These are phyloP conservation scores for Peromyscus polionotus DNA, from an alignment of 2,113 vertebrate genomes.

Conservation along the genomic window DNA sequence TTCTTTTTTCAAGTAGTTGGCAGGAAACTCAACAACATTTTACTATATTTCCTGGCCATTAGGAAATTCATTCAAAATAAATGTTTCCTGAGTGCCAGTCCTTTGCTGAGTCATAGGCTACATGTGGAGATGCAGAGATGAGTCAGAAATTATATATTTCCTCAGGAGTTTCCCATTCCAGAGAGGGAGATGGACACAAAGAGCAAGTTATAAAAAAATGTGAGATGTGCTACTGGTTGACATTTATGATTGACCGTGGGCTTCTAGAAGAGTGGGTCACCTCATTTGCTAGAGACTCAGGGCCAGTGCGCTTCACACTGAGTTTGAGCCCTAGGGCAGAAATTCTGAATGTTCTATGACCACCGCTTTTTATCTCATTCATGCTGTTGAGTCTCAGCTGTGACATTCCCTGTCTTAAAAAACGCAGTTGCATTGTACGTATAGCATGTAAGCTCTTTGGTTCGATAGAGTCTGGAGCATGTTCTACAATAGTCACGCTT, in stretches of 20 bases:
- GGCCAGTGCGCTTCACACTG: not conserved
- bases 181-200: slow-evolving; percentile 4
- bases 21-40: not conserved
- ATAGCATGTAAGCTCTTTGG: not conserved
- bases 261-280: not conserved
- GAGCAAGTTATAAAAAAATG: slow-evolving; percentile 36
- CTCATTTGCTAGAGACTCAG: not conserved
- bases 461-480: not conserved
- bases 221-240: not conserved
- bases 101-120: slow-evolving; percentile 72
- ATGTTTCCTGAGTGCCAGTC: slow-evolving; percentile 2
- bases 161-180: slow-evolving; percentile 48
- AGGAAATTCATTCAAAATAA: slow-evolving; percentile 49
- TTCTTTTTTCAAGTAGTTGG: not conserved
- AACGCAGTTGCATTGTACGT: not conserved
- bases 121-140: slow-evolving; percentile 28
- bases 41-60: not conserved
- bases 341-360: not conserved
- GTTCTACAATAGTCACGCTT: no score
- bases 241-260: not conserved
- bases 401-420: not conserved
- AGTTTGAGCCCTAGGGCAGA: not conserved
- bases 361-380: not conserved
- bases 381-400: slow-evolving; percentile 16
- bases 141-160: slow-evolving; percentile 68